These are phyloP conservation scores for Drosophila macrothrix DNA, from an alignment of 2,888 invertebrate species.

Conservation along the genomic window DNA sequence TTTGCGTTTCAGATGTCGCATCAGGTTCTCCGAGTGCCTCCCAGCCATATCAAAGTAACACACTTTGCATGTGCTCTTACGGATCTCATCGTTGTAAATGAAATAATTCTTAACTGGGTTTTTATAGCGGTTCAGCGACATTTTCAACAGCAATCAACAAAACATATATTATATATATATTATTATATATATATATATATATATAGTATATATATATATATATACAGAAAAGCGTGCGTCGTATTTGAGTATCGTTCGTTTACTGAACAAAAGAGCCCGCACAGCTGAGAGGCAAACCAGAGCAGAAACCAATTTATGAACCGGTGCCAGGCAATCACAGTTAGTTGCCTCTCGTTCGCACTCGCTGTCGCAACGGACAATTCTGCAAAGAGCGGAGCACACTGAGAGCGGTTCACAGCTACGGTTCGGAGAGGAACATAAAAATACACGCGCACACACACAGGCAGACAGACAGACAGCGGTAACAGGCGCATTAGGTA, in stretches of 20 bases:
- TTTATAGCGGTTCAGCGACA: conserved; percentile 46
- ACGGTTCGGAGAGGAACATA: conserved; percentile 51
- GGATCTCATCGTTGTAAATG: conserved; percentile 60
- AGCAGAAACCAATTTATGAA: conserved; percentile 67
- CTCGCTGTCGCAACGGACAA: conserved; percentile 24
- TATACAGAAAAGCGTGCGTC: conserved; percentile 44
- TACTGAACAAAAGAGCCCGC: conserved; percentile 47
- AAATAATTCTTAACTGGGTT: conserved; percentile 64
- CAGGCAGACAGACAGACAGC: not conserved
- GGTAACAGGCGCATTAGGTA: conserved; percentile 33
- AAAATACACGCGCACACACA: not conserved
- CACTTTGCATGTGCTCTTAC: conserved; percentile 61
- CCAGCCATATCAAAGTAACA: conserved; percentile 64
- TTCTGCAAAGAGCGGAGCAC: conserved; percentile 38
- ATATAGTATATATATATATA: not conserved
- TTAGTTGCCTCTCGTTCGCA: conserved; percentile 39
- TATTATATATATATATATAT: not conserved
- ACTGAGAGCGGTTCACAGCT: conserved; percentile 53
- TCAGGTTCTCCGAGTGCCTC: conserved; percentile 65
- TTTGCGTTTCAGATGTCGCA: conserved; percentile 66
- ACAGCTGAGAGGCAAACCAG: conserved; percentile 55
- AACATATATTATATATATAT: not conserved
- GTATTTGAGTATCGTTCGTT: conserved; percentile 52
- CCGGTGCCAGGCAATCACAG: conserved; percentile 57
- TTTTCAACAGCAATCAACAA: conserved; percentile 7